Evolutionary conservation across 2,888 invertebrate genomes (phyloP).

Genomic region (Cantharis nigra): DNA sequence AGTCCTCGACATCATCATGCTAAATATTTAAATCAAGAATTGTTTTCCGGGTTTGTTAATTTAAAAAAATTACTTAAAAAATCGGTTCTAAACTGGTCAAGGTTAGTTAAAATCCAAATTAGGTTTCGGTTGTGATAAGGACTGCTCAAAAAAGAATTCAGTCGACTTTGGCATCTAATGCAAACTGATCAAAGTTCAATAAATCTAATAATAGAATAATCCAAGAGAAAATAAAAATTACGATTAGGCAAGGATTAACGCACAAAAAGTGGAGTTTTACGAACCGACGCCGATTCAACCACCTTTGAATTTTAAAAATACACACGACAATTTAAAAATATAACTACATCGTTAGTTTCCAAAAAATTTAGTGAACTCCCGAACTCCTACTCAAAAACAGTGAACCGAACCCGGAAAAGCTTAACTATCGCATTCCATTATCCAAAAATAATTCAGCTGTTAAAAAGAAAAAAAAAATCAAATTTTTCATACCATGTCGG

Average conservation of each 20-base stretch:
- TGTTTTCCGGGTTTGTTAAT: no score
- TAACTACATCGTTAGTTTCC: background rate
- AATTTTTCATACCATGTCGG: background rate
- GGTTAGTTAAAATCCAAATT: background rate
- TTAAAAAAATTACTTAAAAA: no score
- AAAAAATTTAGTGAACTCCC: background rate
- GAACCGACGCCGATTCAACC: background rate
- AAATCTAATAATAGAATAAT: background rate
- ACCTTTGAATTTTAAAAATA: background rate
- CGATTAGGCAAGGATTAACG: background rate
- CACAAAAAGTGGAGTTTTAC: background rate
- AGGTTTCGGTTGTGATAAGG: background rate
- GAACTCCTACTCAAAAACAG: background rate
- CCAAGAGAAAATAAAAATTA: background rate
- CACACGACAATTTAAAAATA: background rate
- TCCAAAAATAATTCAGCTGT: background rate
- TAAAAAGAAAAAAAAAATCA: background rate
- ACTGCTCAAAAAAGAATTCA: background rate
- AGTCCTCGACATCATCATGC: no score
- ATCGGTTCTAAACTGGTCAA: no score
- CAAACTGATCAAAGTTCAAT: background rate
- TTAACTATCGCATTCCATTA: background rate
- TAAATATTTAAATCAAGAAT: no score
- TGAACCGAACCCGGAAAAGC: background rate
- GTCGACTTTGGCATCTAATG: background rate